Evolutionary conservation across 2,113 vertebrate genomes (phyloP).

Genomic region (Mormyrus lacerda): DNA sequence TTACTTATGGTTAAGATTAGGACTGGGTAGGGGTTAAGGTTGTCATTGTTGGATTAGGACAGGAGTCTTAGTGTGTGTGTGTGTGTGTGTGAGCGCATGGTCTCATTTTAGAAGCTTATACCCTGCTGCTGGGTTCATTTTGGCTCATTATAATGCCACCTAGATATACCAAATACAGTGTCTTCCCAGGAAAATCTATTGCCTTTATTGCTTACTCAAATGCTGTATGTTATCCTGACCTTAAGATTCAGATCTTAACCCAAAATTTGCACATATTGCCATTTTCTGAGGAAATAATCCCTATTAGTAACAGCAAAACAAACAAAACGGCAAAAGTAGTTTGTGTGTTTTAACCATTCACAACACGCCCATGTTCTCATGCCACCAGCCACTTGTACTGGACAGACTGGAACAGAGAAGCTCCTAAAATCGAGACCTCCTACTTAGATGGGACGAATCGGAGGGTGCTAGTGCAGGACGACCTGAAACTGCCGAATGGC

Average conservation of each 20-base stretch:
- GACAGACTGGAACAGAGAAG: slow-evolving; percentile 90
- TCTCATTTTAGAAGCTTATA: neutral
- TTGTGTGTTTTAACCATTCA: neutral
- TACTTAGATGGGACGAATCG: slow-evolving; percentile 86
- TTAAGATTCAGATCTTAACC: neutral
- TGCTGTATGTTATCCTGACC: neutral
- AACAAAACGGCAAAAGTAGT: neutral
- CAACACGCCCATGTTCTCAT: neutral
- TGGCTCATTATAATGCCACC: neutral
- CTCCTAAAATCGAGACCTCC: slow-evolving; percentile 86
- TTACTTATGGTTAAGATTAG: no score
- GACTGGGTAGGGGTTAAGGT: no score
- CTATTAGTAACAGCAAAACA: neutral
- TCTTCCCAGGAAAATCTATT: neutral
- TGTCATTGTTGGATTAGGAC: no score
- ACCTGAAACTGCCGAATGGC: slow-evolving; percentile 80
- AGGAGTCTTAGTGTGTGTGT: neutral
- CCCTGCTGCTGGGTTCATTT: neutral
- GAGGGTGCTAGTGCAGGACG: slow-evolving; percentile 70
- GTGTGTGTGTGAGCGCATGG: neutral
- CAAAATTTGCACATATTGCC: neutral
- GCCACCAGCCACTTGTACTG: slow-evolving; percentile 76
- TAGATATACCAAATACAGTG: neutral
- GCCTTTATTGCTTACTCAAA: neutral
- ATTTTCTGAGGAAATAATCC: neutral